These are phyloP conservation scores for Chlorodrepanis virens DNA, from an alignment of 2,113 vertebrate species.

Conservation along the genomic window DNA sequence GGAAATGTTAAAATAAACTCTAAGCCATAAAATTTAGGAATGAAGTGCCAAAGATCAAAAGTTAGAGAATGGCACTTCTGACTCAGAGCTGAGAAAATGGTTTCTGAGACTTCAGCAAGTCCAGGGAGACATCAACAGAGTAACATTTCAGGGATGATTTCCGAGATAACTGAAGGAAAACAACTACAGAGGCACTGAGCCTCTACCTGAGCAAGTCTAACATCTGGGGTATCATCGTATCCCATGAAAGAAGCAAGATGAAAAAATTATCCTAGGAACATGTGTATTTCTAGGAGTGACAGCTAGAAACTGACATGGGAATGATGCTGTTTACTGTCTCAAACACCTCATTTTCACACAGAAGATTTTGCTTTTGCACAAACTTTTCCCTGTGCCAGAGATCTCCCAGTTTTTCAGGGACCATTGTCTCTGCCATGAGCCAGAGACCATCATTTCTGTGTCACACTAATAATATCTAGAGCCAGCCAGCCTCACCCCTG, in stretches of 20 bases:
- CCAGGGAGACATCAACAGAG: not conserved
- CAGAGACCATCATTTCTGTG: not conserved
- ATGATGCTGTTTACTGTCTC: not conserved
- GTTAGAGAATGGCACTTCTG: not conserved
- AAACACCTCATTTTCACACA: not conserved
- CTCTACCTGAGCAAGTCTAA: not conserved
- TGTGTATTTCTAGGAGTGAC: not conserved
- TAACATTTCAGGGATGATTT: not conserved
- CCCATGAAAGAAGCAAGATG: not conserved
- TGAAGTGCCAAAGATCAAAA: not conserved
- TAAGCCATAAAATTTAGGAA: not conserved
- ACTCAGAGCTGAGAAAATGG: not conserved
- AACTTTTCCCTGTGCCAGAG: not conserved
- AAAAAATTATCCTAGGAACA: not conserved
- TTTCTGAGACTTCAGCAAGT: not conserved
- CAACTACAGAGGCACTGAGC: accelerated
- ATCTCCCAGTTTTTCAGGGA: not conserved
- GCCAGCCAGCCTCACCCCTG: not conserved
- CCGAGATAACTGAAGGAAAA: not conserved
- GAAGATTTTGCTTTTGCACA: not conserved
- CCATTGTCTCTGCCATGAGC: not conserved
- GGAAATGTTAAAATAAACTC: not conserved
- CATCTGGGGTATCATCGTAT: not conserved
- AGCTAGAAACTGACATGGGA: not conserved
- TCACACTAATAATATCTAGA: not conserved